These are phyloP conservation scores for Drosophila subobscura DNA, from an alignment of 1,140 invertebrate species.

Conservation along the genomic window DNA sequence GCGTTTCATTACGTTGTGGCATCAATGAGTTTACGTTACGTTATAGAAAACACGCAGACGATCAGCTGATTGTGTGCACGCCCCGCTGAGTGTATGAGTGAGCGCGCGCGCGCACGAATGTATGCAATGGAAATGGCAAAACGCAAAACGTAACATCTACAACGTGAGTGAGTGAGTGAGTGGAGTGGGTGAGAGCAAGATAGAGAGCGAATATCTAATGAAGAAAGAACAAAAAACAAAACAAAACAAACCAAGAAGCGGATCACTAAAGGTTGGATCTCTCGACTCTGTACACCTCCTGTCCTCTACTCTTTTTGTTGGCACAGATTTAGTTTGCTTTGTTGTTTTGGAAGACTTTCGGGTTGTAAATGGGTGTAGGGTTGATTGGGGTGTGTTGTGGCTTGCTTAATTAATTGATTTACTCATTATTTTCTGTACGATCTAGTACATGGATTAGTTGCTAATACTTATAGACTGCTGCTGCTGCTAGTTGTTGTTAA, in stretches of 20 bases:
- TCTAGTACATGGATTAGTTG: slow-evolving; percentile 60
- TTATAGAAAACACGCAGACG: slow-evolving; percentile 56
- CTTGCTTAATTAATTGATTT: slow-evolving; percentile 42
- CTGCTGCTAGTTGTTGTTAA: slow-evolving; percentile 17
- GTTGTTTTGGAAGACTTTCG: slow-evolving; percentile 16
- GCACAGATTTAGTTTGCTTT: slow-evolving; percentile 31
- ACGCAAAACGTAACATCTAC: slow-evolving; percentile 18
- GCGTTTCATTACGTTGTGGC: too few relatives aligned
- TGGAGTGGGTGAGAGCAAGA: slow-evolving; percentile 9
- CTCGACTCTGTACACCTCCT: too few relatives aligned
- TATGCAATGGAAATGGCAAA: slow-evolving; percentile 50
- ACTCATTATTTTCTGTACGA: slow-evolving; percentile 48
- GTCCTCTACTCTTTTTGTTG: background rate
- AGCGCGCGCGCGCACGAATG: slow-evolving; percentile 43
- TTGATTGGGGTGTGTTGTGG: slow-evolving; percentile 3
- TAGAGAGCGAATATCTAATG: slow-evolving; percentile 22
- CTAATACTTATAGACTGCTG: slow-evolving; percentile 51
- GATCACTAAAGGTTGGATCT: too few relatives aligned
- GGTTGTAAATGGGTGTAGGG: slow-evolving; percentile 6
- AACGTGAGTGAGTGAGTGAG: slow-evolving; percentile 27
- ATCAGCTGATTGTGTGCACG: slow-evolving; percentile 9
- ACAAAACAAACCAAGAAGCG: background rate
- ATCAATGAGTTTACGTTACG: background rate
- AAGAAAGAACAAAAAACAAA: background rate
- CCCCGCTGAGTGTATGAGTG: background rate